Conservation (phyloP, 2,888 invertebrate species). For the Amphipoea oculea region DNA sequence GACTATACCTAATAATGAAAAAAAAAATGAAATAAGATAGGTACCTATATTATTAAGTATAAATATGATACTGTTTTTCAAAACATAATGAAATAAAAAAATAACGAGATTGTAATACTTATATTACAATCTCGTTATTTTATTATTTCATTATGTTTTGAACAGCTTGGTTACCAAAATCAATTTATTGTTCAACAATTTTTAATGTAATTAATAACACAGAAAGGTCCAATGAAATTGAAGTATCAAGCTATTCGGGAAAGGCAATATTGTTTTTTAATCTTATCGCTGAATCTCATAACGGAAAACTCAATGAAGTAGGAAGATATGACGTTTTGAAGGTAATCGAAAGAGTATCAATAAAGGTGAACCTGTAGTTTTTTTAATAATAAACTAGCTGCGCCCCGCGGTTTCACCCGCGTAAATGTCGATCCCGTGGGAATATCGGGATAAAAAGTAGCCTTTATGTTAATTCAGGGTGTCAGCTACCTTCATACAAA, state of each 20-base stretch:
- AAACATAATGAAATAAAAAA: conserved; percentile 1
- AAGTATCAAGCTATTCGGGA: conserved; percentile 28
- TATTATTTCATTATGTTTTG: no score
- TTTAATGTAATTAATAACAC: conserved; percentile 41
- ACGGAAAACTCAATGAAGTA: conserved; percentile 9
- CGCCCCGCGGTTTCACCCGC: no score
- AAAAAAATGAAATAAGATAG: background rate
- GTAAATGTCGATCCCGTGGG: no score
- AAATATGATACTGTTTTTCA: background rate
- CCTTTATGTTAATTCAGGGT: no score
- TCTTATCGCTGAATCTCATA: conserved; percentile 40
- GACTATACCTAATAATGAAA: no score
- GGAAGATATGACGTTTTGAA: conserved; percentile 36
- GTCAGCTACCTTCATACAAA: no score
- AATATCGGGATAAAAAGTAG: no score
- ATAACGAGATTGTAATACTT: conserved; percentile 18
- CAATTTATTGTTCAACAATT: conserved; percentile 30
- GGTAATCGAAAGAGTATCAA: conserved; percentile 33
- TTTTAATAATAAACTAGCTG: no score
- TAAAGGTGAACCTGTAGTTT: background rate
- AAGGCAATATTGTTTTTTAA: conserved; percentile 60
- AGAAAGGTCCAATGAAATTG: conserved; percentile 34
- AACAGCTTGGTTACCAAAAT: conserved; percentile 30
- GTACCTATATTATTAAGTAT: no score
- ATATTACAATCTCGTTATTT: no score